These are phyloP conservation scores for Apteryx owenii DNA, from an alignment of 2,113 vertebrate species.

Conservation along the genomic window DNA sequence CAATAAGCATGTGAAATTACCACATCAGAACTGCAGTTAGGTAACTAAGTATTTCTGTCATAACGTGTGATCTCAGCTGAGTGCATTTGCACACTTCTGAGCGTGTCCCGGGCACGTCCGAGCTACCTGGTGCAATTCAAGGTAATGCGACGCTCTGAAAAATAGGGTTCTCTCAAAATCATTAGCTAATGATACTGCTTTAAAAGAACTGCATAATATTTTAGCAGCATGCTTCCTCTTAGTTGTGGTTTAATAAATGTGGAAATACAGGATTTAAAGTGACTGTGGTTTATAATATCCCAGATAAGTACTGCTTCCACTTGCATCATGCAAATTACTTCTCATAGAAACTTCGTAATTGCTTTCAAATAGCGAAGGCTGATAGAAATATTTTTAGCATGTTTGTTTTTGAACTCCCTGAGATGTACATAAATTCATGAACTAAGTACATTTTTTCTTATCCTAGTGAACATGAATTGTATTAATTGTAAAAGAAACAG, in stretches of 20 bases:
- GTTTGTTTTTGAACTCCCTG: constrained; percentile 20
- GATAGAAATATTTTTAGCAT: constrained; percentile 56
- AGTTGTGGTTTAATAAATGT: constrained; percentile 67
- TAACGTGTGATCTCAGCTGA: neutral
- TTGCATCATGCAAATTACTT: constrained; percentile 53
- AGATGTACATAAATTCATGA: constrained; percentile 47
- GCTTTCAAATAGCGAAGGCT: constrained; percentile 52
- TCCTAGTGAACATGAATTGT: neutral
- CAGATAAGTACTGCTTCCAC: constrained; percentile 41
- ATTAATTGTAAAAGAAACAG: neutral
- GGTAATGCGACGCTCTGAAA: neutral
- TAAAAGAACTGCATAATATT: constrained; percentile 54
- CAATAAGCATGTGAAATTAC: neutral
- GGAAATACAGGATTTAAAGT: constrained; percentile 39
- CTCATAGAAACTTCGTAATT: constrained; percentile 59
- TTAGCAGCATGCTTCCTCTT: constrained; percentile 60
- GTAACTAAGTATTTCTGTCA: neutral
- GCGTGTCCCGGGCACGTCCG: neutral
- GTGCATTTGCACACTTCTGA: neutral
- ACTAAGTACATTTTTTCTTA: neutral
- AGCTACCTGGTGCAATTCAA: neutral
- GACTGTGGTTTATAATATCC: constrained; percentile 7
- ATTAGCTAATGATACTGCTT: constrained; percentile 67
- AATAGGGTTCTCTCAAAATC: constrained; percentile 56
- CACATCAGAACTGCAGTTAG: neutral